Evolutionary conservation across 2,797 vertebrate genomes (phyloP).

Genomic region (Tamandua tetradactyla): DNA sequence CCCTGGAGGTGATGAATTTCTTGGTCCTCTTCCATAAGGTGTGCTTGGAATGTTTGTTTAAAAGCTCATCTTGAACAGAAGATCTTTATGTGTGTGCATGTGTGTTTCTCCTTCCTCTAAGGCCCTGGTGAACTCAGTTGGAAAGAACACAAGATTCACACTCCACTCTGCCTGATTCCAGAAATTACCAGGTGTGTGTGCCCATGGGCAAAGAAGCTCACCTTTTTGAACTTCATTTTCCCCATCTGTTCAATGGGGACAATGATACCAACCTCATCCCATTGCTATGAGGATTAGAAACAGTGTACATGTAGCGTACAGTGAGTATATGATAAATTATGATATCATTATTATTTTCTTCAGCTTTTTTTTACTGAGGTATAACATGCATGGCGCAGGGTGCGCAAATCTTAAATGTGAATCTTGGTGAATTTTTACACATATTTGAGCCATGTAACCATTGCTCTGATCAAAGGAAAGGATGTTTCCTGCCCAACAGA

Average conservation of each 20-base stretch:
- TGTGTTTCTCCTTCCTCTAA: not conserved
- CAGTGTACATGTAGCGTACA: too few species aligned
- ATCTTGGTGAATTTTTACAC: not conserved
- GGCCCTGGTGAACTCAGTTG: not conserved
- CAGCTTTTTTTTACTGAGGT: not conserved
- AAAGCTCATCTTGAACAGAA: not conserved
- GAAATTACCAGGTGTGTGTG: not conserved
- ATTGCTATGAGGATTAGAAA: not conserved
- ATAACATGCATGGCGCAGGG: too few species aligned
- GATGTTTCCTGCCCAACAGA: not conserved
- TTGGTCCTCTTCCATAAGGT: not conserved
- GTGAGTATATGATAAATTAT: not conserved
- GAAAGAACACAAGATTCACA: not conserved
- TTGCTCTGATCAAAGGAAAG: rapidly evolving
- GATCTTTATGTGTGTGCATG: not conserved
- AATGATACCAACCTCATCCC: not conserved
- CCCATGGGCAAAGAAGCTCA: not conserved
- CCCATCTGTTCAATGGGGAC: not conserved
- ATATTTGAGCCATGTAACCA: too few species aligned
- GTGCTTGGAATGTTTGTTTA: not conserved
- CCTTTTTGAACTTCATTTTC: not conserved
- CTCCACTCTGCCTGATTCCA: not conserved
- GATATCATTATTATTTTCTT: not conserved
- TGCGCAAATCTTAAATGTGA: too few species aligned
- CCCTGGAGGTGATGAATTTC: not conserved